Conservation (phyloP, 2,113 vertebrate species). For the Ornithorhynchus anatinus region DNA sequence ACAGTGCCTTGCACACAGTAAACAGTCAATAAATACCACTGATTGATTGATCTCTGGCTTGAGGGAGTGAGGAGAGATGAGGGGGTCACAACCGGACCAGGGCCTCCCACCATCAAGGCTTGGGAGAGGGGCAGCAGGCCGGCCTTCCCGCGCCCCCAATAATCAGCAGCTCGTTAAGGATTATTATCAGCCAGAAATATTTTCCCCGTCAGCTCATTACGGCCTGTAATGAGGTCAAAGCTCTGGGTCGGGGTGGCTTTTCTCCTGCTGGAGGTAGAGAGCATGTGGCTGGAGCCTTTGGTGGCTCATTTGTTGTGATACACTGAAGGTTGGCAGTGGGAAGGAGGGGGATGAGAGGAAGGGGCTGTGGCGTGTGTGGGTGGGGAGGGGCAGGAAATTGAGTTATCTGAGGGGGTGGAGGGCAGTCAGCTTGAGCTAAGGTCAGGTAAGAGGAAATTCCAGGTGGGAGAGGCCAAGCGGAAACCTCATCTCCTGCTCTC, state of each 20-base stretch:
- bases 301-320: constrained; percentile 48
- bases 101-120: too few relatives aligned
- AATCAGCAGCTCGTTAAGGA: constrained; percentile 36
- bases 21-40: too few relatives aligned
- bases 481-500: too few relatives aligned
- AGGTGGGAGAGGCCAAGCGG: background rate
- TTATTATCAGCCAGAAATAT: constrained; percentile 68
- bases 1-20: too few relatives aligned
- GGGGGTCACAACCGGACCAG: too few relatives aligned
- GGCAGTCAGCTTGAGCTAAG: background rate
- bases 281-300: constrained; percentile 39
- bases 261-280: constrained; percentile 26
- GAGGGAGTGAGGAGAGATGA: too few relatives aligned
- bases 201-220: constrained; percentile 59
- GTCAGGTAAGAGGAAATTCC: background rate
- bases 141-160: constrained; percentile 14
- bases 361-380: background rate
- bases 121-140: constrained; percentile 7
- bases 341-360: background rate
- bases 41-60: too few relatives aligned
- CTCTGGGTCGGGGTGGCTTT: constrained; percentile 45
- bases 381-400: background rate
- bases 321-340: background rate
- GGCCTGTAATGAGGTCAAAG: constrained; percentile 51
- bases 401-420: background rate